Conservation (phyloP, 2,797 vertebrate genomes). For the Typhlichthys subterraneus region DNA sequence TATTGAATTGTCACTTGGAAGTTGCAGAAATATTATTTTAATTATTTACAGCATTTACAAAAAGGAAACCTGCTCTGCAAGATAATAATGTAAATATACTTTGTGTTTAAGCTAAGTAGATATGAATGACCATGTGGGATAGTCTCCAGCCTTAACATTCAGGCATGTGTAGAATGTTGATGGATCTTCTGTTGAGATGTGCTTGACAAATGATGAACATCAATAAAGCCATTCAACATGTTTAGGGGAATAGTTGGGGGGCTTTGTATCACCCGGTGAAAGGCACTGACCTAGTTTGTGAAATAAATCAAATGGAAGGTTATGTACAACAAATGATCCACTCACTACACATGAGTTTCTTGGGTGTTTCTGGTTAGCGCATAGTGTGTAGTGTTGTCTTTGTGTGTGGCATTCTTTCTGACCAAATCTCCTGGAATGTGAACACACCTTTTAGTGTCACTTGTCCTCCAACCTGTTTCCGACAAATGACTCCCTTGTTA, state of each 20-base stretch:
- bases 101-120: no score
- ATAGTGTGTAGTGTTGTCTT: conserved; percentile 27
- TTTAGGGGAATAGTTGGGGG: not conserved
- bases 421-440: conserved; percentile 70
- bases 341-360: conserved; percentile 49
- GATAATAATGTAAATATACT: conserved; percentile 38
- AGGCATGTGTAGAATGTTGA: not conserved
- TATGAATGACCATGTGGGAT: not conserved
- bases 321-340: not conserved
- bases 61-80: conserved; percentile 49
- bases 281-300: not conserved
- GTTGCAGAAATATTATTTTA: no score
- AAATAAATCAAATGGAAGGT: not conserved
- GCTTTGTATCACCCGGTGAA: not conserved
- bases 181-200: not conserved
- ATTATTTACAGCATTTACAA: no score
- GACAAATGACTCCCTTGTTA: no score
- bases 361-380: conserved; percentile 55
- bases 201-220: not conserved
- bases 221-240: not conserved
- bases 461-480: conserved; percentile 25
- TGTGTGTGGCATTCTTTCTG: conserved; percentile 20
- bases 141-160: not conserved
- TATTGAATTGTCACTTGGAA: no score
- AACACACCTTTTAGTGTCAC: conserved; percentile 68